Base-by-base conservation (phyloP, 2,888 invertebrate genomes). In the Neoascia interrupta region DNA sequence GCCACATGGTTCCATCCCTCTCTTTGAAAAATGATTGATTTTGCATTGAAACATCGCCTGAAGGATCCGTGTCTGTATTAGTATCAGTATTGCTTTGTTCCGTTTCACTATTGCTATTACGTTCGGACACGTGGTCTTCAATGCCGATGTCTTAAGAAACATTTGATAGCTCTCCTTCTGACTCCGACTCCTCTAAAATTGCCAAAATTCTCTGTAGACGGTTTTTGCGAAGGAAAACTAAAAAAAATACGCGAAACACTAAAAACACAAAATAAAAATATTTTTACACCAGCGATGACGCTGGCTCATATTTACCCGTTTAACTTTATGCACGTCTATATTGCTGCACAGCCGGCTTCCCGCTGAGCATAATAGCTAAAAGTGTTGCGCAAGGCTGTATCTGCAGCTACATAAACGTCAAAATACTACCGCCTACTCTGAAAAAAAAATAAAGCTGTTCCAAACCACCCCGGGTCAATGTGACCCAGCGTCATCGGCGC, bases 261-360 rank as follows among this genome's bases (percentile, higher is more conserved):
- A 37, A 37, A 37, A 37, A 37, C 37, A 37, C 37, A 1, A 37
- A 37, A 37, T 37, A 37, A 11, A 37, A 37, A 37, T 37, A 37
- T 37, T 37, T 37, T 37, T 31, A 31, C 31, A 37, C 37, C 37
- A 37, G 37, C 37, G 37, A 37, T 41, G 41, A 41, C 19, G 19
- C 41, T 41, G 16, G 16, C 10, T 41, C 41, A 41, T 41, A 41
- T 41, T 41, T 41, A 41, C 6, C 16, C 16, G 16, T 41, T 41
- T 41, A 3, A 18, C 5, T 41, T 41, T 41, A 6, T 18, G 31
- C 31, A 31, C 31, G 31, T 31, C 31, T 31, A 31, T 31, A 6
- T 31, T 2, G 31, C 31, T 31, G 2, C 8, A 6, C 31, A 3
- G 31, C 8, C 31, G 4, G 31, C 37, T 37, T 15, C 13, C 37